Percentiles rank a stretch among this genome's conserved stretches.
Evolutionary conservation across 2,888 invertebrate species (phyloP).

Genomic region (Pyrrhia umbra): DNA sequence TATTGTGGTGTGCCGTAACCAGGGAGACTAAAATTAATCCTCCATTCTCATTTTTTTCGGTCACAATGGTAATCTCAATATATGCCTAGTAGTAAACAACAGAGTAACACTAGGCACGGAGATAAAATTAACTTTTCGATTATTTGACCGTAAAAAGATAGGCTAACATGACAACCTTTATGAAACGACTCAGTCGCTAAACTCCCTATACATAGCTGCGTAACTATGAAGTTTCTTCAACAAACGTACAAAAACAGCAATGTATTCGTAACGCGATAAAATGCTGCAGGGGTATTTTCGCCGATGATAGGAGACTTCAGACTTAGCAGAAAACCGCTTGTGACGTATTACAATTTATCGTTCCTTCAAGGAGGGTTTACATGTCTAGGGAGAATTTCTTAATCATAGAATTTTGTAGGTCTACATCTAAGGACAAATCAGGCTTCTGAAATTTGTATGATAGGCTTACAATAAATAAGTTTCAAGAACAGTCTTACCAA

Average conservation of each 20-base stretch:
- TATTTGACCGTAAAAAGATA: constrained; percentile 48
- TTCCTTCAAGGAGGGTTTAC: constrained; percentile 17
- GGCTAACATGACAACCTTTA: constrained; percentile 8
- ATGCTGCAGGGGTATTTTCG: neutral
- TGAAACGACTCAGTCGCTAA: neutral
- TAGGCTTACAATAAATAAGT: no score
- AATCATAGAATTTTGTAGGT: neutral
- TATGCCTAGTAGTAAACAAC: constrained; percentile 58
- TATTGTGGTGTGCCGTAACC: neutral
- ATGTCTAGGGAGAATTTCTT: constrained; percentile 11
- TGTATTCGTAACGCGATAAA: neutral
- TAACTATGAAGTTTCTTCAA: neutral
- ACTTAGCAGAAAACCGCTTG: constrained; percentile 44
- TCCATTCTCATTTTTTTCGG: constrained; percentile 24
- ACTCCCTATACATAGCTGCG: constrained; percentile 1
- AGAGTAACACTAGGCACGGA: constrained; percentile 46
- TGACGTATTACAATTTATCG: constrained; percentile 56
- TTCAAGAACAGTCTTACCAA: no score
- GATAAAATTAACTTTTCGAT: constrained; percentile 59
- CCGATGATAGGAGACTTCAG: constrained; percentile 21
- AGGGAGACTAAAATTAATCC: neutral
- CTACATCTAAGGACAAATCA: no score
- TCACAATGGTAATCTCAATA: constrained; percentile 45
- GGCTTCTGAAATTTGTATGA: no score
- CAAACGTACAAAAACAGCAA: neutral